A percentile compares a stretch with the other conserved stretches of the same genome.
Evolutionary conservation across 1,140 invertebrate genomes (phyloP).

Genomic region (Bombus superbus): DNA sequence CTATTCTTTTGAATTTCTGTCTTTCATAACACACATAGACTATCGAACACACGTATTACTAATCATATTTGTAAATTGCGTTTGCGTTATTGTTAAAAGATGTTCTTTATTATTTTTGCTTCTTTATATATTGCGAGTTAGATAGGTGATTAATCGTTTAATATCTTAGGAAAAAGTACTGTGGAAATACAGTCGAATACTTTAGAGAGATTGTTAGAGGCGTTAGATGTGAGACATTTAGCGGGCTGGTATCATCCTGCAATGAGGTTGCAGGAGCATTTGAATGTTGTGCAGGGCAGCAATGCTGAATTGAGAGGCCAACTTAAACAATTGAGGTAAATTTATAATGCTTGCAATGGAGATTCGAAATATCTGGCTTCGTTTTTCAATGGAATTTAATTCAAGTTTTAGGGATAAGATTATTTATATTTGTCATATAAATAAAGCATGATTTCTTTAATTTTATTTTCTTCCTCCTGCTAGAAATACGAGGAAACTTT

Average conservation of each 20-base stretch:
- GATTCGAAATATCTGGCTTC: background rate
- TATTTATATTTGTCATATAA: too few species aligned
- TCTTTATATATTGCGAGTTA: background rate
- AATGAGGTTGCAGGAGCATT: slow-evolving; percentile 87
- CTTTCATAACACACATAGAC: slow-evolving; percentile 1
- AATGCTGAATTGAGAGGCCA: slow-evolving; percentile 84
- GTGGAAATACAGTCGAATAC: slow-evolving; percentile 84
- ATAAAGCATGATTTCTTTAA: too few species aligned
- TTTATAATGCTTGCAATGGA: background rate
- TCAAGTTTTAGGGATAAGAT: too few species aligned
- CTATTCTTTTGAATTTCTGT: background rate
- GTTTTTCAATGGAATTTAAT: background rate
- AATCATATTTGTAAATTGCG: background rate
- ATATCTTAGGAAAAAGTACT: slow-evolving; percentile 76
- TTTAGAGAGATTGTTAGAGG: slow-evolving; percentile 85
- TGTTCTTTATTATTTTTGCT: background rate
- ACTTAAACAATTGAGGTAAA: slow-evolving; percentile 80
- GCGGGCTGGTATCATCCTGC: slow-evolving; percentile 90
- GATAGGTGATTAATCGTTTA: slow-evolving; percentile 7
- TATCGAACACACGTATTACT: slow-evolving; percentile 23
- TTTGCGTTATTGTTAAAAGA: background rate
- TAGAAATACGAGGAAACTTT: too few species aligned
- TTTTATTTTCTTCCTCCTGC: too few species aligned
- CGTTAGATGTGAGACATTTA: slow-evolving; percentile 87
- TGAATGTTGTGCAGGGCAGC: slow-evolving; percentile 85